phyloP scores from a whole-genome alignment of 2,888 invertebrate genomes.

The Drosophila neonasuta region DNA sequence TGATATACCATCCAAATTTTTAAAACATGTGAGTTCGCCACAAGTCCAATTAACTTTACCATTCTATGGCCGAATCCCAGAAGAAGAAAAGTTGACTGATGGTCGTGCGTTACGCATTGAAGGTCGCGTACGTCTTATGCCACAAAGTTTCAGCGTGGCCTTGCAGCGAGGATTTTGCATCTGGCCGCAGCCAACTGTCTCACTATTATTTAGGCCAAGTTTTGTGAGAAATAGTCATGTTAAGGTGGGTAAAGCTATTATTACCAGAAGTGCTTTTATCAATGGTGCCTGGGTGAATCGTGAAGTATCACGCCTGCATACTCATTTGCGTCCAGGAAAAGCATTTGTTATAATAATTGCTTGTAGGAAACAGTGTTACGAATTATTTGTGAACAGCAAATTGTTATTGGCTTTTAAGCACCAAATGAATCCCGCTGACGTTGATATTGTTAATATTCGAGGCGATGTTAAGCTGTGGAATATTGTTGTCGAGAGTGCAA shows the following conservation, averaged over 20 bases:
- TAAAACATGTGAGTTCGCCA: background rate
- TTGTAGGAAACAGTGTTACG: constrained; percentile 62
- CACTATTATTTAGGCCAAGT: constrained; percentile 88
- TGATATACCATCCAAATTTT: constrained; percentile 14
- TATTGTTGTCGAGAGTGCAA: constrained; percentile 47
- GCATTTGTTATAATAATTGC: constrained; percentile 70
- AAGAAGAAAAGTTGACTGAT: constrained; percentile 74
- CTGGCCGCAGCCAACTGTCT: constrained; percentile 88
- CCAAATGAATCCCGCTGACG: constrained; percentile 84
- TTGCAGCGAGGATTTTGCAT: constrained; percentile 85
- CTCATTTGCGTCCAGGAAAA: constrained; percentile 74
- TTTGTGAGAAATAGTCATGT: constrained; percentile 81
- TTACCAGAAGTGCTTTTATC: constrained; percentile 86
- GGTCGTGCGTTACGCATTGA: constrained; percentile 84
- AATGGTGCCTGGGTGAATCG: constrained; percentile 81
- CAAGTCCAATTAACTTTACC: constrained; percentile 75
- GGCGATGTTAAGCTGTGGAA: constrained; percentile 86
- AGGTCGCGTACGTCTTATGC: constrained; percentile 86
- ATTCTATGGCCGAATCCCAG: constrained; percentile 69
- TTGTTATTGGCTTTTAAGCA: constrained; percentile 85
- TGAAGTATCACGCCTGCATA: constrained; percentile 59
- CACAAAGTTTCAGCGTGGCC: constrained; percentile 88
- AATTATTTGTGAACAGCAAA: constrained; percentile 83
- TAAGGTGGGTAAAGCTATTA: constrained; percentile 83
- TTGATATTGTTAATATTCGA: constrained; percentile 86